A percentile compares a stretch with the other conserved stretches of the same genome.
These are phyloP conservation scores for Upupa epops DNA, from an alignment of 2,113 vertebrate species.

Conservation along the genomic window DNA sequence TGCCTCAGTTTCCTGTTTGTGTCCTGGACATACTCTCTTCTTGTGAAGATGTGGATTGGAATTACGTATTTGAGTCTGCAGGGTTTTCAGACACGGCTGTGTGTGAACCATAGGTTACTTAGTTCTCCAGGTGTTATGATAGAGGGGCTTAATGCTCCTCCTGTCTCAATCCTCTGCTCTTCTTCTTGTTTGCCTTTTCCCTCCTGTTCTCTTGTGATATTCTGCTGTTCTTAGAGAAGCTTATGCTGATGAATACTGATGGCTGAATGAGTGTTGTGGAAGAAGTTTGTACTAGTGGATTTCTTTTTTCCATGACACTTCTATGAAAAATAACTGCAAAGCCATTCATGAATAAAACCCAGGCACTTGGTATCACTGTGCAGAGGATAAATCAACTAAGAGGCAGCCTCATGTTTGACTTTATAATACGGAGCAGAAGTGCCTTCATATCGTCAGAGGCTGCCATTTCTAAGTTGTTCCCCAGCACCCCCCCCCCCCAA, in stretches of 20 bases:
- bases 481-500: neutral
- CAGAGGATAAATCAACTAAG: conserved; percentile 55
- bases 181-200: conserved; percentile 15
- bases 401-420: conserved; percentile 45
- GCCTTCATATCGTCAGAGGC: conserved; percentile 43
- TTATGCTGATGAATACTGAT: neutral
- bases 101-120: neutral
- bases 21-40: neutral
- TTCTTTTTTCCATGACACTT: neutral
- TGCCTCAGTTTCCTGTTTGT: neutral
- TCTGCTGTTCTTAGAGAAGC: conserved; percentile 21
- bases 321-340: conserved; percentile 31
- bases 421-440: conserved; percentile 52
- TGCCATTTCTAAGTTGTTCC: conserved; percentile 30
- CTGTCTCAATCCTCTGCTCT: conserved; percentile 12
- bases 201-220: conserved; percentile 34
- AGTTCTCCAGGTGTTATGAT: neutral
- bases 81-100: neutral
- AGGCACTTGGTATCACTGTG: neutral
- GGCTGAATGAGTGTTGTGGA: neutral
- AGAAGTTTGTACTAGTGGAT: neutral
- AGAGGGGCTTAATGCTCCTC: neutral
- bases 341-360: conserved; percentile 43
- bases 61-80: neutral
- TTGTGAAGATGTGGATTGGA: neutral